Base-by-base conservation (phyloP, 2,888 invertebrate species). In the Plusia festucae region DNA sequence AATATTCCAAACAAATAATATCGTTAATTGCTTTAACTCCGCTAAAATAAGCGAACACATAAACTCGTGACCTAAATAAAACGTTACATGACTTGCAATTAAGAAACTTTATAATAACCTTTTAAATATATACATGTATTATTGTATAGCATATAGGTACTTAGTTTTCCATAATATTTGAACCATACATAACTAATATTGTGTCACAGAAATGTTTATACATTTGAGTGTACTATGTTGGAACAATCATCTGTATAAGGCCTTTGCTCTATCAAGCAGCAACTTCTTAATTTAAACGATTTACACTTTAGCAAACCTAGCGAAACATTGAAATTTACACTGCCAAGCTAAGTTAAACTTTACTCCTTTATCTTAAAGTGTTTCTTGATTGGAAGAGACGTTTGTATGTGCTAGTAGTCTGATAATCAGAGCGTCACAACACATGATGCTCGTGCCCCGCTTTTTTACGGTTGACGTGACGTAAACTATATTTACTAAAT, bases 201-300 rank as follows among this genome's bases (percentile, higher is more conserved):
- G 49, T 52, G 52, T 32, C 11, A 63, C 52, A 64, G 46, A 53
- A 70, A 73, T 73, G 69, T 78, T 72, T 70, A 70, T 68, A 61
- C 32, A 66, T 72, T 51, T 53, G 70, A 61, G 22, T 51, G 27
- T 65, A 65, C 63, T 71, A 75, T 68, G 75, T 72, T 79, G 55
- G 76, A 79, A 74, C 74, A 74, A 73, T 60, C 76, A 65, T 67
- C 54, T 58, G 53, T 65, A 67, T 60, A 71, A 71, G 71, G 68
- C 66, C 59, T 73, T 59, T 57, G 71, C 67, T 65, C 66, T 62
- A 60, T 76, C 73, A 71, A 67, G 53, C 57, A 53, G 63, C 62
- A 75, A 80, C 80, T 80, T 82, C 81, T 79, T 83, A 79, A 84
- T 84, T 84, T 80, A 75, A 76, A 56, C 78, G 75, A 79, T 81